These are phyloP conservation scores for Phyto melanocephala DNA, from an alignment of 2,888 invertebrate species.

Conservation along the genomic window DNA sequence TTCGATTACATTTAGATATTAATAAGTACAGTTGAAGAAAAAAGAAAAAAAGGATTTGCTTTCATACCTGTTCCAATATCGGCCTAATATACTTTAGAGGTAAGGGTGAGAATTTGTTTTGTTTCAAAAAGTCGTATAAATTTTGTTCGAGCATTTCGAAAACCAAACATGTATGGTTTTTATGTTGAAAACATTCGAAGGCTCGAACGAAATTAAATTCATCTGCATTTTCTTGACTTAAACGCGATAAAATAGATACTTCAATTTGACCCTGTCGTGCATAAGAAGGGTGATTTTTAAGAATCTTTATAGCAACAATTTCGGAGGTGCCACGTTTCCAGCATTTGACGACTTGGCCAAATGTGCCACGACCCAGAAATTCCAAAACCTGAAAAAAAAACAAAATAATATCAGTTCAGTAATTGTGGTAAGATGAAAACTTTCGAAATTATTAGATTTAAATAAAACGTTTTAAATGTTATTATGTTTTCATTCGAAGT, in stretches of 20 bases:
- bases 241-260: conserved; percentile 94
- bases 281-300: conserved; percentile 99
- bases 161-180: conserved; percentile 99
- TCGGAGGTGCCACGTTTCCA: conserved; percentile 99
- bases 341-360: conserved; percentile 99
- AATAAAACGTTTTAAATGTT: no score
- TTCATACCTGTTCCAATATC: conserved; percentile 95
- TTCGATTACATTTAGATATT: no score
- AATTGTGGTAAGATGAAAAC: no score
- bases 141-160: conserved; percentile 99
- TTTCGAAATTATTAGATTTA: neutral
- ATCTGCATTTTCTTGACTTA: conserved; percentile 98
- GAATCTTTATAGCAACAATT: conserved; percentile 99
- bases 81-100: conserved; percentile 99
- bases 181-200: conserved; percentile 99
- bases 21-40: no score
- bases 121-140: conserved; percentile 99
- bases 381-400: conserved; percentile 89
- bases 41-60: neutral
- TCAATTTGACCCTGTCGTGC: conserved; percentile 99
- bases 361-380: conserved; percentile 99
- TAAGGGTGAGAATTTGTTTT: conserved; percentile 99
- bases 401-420: neutral
- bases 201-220: conserved; percentile 99
- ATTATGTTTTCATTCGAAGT: no score